Conservation (phyloP, 1,140 invertebrate genomes). For the Elymnias hypermnestra region DNA sequence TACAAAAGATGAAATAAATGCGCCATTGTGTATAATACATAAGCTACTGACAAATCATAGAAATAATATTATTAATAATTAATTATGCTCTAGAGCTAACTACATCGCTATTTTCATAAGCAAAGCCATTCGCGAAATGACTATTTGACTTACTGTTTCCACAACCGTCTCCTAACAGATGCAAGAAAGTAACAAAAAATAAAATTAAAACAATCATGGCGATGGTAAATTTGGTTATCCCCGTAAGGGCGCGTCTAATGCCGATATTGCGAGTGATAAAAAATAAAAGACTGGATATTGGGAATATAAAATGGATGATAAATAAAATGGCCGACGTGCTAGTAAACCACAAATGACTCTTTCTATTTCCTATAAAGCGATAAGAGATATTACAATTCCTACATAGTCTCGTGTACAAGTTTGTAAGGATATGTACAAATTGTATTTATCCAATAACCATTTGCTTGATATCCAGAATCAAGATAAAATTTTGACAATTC, state of each 20-base stretch:
- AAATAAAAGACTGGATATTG: slow-evolving; percentile 18
- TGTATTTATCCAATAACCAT: too few relatives aligned
- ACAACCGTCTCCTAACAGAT: slow-evolving; percentile 75
- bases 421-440: too few relatives aligned
- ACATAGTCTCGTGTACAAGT: neutral
- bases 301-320: slow-evolving; percentile 8
- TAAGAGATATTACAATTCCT: neutral
- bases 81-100: slow-evolving; percentile 24
- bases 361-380: slow-evolving; percentile 15
- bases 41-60: slow-evolving; percentile 12
- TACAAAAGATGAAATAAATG: slow-evolving; percentile 5
- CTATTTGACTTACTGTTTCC: slow-evolving; percentile 73
- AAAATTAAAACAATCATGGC: slow-evolving; percentile 63
- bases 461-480: too few relatives aligned
- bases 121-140: slow-evolving; percentile 66
- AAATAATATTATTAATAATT: slow-evolving; percentile 3
- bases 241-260: slow-evolving; percentile 12
- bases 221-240: slow-evolving; percentile 40
- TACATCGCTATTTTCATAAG: slow-evolving; percentile 60
- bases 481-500: too few relatives aligned
- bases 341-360: slow-evolving; percentile 17
- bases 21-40: slow-evolving; percentile 11
- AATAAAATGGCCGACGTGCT: slow-evolving; percentile 21
- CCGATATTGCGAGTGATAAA: slow-evolving; percentile 31
- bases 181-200: slow-evolving; percentile 71